Evolutionary conservation across 2,888 invertebrate species (phyloP), one percentile per base, ranked within the genome.

Genomic region (Aporophyla nigra): DNA sequence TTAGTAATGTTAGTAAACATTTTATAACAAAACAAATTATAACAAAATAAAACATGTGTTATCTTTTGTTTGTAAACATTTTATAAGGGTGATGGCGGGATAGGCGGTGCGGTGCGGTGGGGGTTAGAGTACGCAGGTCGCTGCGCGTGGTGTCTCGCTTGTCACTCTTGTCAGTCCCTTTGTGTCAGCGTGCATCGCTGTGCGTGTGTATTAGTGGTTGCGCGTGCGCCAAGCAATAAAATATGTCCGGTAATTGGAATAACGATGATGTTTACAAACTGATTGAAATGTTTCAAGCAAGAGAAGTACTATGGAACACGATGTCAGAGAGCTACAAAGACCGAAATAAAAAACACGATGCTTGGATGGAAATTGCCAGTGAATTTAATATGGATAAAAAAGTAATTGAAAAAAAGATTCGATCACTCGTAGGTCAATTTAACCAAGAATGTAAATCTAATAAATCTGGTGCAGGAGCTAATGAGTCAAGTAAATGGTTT

Each of bases 271-370:
- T 85, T 78, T 84, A 78, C 74, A 81, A 83, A 83, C 49, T 87
- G 86, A 86, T 87, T 84, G 81, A 87, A 86, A 83, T 86, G 80
- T 87, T 87, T 86, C 78, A 86, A 86, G 87, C 80, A 85, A 86
- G 84, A 83, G 84, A 87, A 86, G 74, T 85, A 79, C 79, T 87
- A 24, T 87, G 82, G 86, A 83, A 87, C 78, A 84, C 86, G 80
- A 83, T 82, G n/a, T 81, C 79, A 82, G 87, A 87, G 76, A 24
- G 24, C 74, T 87, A 86, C 80, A 86, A 87, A 84, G 63, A 87
- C 79, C 83, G 86, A 84, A 86, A 81, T 84, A 86, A 87, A 54
- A 87, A 87, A 87, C 86, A 87, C 82, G 84, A 86, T 80, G 87
- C 84, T 82, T 86, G 85, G 85, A 84, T 82, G 78, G 80, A 86